These are phyloP conservation scores for Tympanuchus pallidicinctus DNA, from an alignment of 2,113 vertebrate genomes.

Conservation along the genomic window DNA sequence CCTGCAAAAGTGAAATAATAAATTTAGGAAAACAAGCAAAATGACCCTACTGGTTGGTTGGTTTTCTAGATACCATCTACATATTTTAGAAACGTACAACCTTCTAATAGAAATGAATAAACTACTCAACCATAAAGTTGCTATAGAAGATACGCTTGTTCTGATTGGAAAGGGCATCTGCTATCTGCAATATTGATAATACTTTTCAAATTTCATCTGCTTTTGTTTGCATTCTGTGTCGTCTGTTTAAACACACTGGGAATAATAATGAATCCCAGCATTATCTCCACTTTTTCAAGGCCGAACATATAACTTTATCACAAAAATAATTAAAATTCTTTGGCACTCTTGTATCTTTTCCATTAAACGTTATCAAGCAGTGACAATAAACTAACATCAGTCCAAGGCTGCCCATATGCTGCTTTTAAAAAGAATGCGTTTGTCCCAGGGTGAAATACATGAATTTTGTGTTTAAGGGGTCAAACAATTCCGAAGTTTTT, in stretches of 20 bases:
- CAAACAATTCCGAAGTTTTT: slow-evolving; percentile 79
- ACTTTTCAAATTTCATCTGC: slow-evolving; percentile 99
- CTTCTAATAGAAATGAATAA: slow-evolving; percentile 99
- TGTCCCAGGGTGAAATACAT: slow-evolving; percentile 83
- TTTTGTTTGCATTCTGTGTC: slow-evolving; percentile 99
- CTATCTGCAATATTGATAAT: slow-evolving; percentile 99
- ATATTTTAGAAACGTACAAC: slow-evolving; percentile 95
- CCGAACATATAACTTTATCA: slow-evolving; percentile 99
- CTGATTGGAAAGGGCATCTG: slow-evolving; percentile 99
- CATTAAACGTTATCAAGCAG: slow-evolving; percentile 98
- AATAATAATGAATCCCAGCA: slow-evolving; percentile 99
- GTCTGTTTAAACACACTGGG: slow-evolving; percentile 99
- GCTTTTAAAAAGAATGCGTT: slow-evolving; percentile 85
- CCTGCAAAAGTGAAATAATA: slow-evolving; percentile 83
- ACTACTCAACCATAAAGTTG: slow-evolving; percentile 99
- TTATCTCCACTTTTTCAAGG: slow-evolving; percentile 99
- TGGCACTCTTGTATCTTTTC: slow-evolving; percentile 98
- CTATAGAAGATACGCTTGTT: slow-evolving; percentile 97
- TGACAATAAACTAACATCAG: slow-evolving; percentile 95
- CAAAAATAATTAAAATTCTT: slow-evolving; percentile 99
- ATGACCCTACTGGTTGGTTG: slow-evolving; percentile 87
- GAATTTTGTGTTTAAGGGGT: slow-evolving; percentile 86
- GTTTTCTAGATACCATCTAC: slow-evolving; percentile 88
- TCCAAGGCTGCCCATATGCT: slow-evolving; percentile 89
- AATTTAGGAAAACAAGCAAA: slow-evolving; percentile 88